phyloP scores from a whole-genome alignment of 2,113 vertebrate species.

The Oreochromis aureus region DNA sequence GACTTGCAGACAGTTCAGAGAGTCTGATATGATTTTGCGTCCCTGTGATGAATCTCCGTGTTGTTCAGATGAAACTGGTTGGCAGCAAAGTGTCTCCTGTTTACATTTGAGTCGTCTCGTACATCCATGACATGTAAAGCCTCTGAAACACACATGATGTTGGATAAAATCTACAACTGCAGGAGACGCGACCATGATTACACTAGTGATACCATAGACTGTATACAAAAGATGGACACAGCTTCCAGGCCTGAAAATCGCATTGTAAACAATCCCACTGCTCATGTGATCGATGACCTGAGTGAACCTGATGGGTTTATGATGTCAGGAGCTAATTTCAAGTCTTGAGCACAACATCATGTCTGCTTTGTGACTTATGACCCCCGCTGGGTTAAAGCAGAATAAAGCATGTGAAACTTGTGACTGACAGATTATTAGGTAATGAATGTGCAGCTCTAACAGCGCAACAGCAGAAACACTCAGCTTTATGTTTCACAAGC shows the following conservation, averaged over 20 bases:
- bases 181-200: not conserved
- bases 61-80: not conserved
- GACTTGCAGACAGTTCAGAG: not conserved
- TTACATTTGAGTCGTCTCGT: not conserved
- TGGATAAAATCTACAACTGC: not conserved
- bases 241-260: not conserved
- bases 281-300: not conserved
- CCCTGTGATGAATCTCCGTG: not conserved
- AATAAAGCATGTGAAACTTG: not conserved
- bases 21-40: not conserved
- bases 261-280: rapidly evolving
- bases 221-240: not conserved
- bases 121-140: not conserved
- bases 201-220: not conserved
- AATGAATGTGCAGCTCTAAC: not conserved
- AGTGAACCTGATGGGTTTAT: not conserved
- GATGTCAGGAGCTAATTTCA: not conserved
- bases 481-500: not conserved
- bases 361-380: not conserved
- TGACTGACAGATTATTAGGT: not conserved
- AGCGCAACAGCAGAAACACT: not conserved
- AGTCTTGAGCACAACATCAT: not conserved
- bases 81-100: not conserved
- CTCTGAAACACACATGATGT: not conserved
- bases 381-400: not conserved